Evolutionary conservation across 2,888 invertebrate species (phyloP).

Genomic region (Leptogaster cylindrica): DNA sequence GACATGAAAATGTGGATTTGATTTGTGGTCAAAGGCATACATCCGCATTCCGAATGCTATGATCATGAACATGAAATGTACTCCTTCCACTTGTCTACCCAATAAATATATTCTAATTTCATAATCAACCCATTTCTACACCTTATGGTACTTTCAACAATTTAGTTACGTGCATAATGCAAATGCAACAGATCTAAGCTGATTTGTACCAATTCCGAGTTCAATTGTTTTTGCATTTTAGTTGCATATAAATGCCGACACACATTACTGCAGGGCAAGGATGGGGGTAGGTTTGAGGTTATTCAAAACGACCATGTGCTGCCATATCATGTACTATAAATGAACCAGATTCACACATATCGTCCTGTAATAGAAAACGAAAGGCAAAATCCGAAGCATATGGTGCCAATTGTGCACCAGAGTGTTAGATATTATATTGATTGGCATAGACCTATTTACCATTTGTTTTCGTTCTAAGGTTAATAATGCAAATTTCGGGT

Average conservation of each 20-base stretch:
- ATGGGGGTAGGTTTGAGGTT: not conserved
- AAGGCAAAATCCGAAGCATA: not conserved
- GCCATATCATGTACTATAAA: too few relatives aligned
- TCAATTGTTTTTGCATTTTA: slow-evolving; percentile 13
- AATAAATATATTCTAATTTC: too few relatives aligned
- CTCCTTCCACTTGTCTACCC: too few relatives aligned
- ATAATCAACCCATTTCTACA: too few relatives aligned
- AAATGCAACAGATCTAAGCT: too few relatives aligned
- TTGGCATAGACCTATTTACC: slow-evolving; percentile 46
- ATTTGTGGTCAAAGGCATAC: too few relatives aligned
- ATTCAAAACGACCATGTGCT: not conserved
- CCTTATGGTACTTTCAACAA: too few relatives aligned
- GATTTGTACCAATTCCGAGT: slow-evolving; percentile 13
- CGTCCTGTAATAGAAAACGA: not conserved
- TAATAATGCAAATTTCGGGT: slow-evolving; percentile 46
- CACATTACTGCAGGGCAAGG: not conserved
- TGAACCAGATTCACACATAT: too few relatives aligned
- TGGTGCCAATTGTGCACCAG: slow-evolving; percentile 19
- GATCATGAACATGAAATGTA: too few relatives aligned
- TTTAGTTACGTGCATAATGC: too few relatives aligned
- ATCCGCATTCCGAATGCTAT: too few relatives aligned
- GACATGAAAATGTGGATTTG: too few relatives aligned
- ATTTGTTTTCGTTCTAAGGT: slow-evolving; percentile 37
- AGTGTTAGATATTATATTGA: slow-evolving; percentile 39
- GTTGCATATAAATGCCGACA: slow-evolving; percentile 15